Evolutionary conservation across 2,113 vertebrate species (phyloP).

Genomic region (Vidua macroura): DNA sequence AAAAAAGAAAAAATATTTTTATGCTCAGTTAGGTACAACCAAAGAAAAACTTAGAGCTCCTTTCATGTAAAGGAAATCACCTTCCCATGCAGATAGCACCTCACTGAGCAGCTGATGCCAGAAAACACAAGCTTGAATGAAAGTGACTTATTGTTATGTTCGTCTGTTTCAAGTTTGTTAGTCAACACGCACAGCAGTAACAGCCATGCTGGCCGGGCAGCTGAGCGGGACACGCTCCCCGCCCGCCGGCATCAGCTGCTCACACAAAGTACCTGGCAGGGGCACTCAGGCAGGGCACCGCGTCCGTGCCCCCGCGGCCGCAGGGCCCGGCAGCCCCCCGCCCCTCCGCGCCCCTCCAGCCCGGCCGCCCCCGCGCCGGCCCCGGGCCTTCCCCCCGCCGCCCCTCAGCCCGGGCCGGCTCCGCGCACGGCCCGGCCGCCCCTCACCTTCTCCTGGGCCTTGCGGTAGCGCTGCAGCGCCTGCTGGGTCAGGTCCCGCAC

Average conservation of each 20-base stretch:
- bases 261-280: neutral
- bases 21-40: neutral
- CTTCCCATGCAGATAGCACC: neutral
- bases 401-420: constrained; percentile 73
- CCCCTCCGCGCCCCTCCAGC: neutral
- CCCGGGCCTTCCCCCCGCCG: neutral
- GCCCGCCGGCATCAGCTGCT: neutral
- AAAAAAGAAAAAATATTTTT: neutral
- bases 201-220: fast-evolving
- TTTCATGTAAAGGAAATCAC: neutral
- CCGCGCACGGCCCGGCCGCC: neutral
- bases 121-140: neutral
- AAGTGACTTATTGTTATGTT: neutral
- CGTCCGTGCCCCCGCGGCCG: neutral
- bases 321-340: neutral
- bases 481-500: neutral
- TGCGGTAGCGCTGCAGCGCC: neutral
- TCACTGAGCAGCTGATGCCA: neutral
- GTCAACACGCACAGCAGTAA: neutral
- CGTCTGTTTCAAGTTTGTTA: neutral
- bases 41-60: neutral
- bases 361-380: neutral
- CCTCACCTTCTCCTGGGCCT: neutral
- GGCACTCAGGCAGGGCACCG: neutral
- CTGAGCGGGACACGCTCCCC: neutral